Base-by-base conservation (phyloP, 2,888 invertebrate genomes). In the Plemyria rubiginata region DNA sequence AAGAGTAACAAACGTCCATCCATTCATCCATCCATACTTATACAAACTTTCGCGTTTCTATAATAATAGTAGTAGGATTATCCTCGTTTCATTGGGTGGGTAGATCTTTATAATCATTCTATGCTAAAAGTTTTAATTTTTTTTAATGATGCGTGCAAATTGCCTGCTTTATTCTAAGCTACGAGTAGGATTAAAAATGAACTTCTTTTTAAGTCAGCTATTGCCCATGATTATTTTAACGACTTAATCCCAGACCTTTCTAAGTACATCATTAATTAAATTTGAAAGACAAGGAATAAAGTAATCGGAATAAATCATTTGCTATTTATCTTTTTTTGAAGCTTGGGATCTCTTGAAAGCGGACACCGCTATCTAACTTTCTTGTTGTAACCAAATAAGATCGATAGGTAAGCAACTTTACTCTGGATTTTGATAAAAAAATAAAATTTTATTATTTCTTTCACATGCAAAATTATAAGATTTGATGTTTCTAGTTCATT, bases 311-410 rank as follows among this genome's bases (percentile, higher is more conserved):
- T 66, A 61, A 69, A 66, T 62, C 54, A 62, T 50, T 60, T 46
- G 55, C 61, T 60, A 69, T 67, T 71, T 61, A 65, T 69, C 66
- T 66, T 65, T 53, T 58, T 55, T 40, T 64, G 15, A 29, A 53
- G 28, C 29, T 53, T 43, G n/a, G 11, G 13, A 8, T n/a, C 43
- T 41, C 28, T 3, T 28, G 41, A 28, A 12, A 52, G 36, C 36
- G 36, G 36, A 11, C 0, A 38, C 36, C 36, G 36, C 9, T 1
- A 36, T 36, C 2, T 36, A 7, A 36, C 2, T 9, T 36, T 36
- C n/a, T n/a, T n/a, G n/a, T n/a, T n/a, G n/a, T n/a, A n/a, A n/a
- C n/a, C n/a, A n/a, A n/a, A n/a, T n/a, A n/a, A n/a, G n/a, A n/a
- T n/a, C n/a, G n/a, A n/a, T n/a, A n/a, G n/a, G n/a, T n/a, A n/a